A percentile compares a stretch with the other conserved stretches of the same genome.
These are phyloP conservation scores for Ricordea florida DNA, from an alignment of 92 coral and sea anemone species.

Conservation along the genomic window DNA sequence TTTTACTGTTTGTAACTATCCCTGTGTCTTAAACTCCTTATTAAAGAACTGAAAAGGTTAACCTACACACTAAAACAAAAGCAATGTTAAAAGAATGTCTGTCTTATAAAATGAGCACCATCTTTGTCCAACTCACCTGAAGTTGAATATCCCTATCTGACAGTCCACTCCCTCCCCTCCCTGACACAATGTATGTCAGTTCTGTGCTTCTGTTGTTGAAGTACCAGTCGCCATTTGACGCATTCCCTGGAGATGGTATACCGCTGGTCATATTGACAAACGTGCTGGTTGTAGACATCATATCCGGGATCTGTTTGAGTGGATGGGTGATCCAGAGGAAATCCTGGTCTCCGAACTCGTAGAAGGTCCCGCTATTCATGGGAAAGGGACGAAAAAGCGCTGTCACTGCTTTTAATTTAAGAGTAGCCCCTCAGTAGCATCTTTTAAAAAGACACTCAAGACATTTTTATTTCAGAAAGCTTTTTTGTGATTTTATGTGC, in stretches of 20 bases:
- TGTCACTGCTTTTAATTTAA: no score
- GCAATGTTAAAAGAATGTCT: no score
- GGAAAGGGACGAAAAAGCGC: no score
- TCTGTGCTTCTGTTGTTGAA: constrained; percentile 52
- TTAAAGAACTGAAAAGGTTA: no score
- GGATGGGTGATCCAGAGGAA: constrained; percentile 79
- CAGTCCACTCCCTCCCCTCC: constrained; percentile 25
- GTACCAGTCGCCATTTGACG: constrained; percentile 85
- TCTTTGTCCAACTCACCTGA: constrained; percentile 20
- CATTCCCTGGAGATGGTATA: constrained; percentile 63
- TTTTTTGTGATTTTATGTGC: no score
- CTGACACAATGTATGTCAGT: constrained; percentile 83
- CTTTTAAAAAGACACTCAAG: no score
- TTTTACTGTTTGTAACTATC: no score
- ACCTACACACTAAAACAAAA: no score
- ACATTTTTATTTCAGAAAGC: no score
- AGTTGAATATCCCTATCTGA: constrained; percentile 33
- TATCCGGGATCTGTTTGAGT: constrained; percentile 80
- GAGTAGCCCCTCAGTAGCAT: no score
- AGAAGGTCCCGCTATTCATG: constrained; percentile 70
- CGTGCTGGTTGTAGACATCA: constrained; percentile 55
- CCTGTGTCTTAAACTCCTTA: no score
- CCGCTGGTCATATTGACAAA: constrained; percentile 65
- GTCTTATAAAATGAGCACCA: not conserved
- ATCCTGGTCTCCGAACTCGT: constrained; percentile 75